These are phyloP conservation scores for Dendroctonus ponderosae DNA, from an alignment of 1,140 invertebrate species.

Conservation along the genomic window DNA sequence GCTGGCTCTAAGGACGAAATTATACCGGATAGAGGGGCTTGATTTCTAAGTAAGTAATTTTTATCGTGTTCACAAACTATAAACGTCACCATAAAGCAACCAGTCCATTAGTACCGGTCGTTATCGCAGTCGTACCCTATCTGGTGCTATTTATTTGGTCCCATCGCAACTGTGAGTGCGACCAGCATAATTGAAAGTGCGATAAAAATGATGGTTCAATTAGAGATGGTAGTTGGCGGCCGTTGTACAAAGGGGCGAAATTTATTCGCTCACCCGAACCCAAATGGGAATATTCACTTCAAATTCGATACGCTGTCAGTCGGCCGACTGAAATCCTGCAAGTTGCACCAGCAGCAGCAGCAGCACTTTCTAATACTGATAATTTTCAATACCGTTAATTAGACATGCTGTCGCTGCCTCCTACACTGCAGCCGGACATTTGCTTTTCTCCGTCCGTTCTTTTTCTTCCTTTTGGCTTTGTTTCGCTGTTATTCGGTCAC, in stretches of 20 bases:
- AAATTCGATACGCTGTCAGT: not conserved
- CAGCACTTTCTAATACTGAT: slow-evolving; percentile 36
- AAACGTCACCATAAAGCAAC: slow-evolving; percentile 25
- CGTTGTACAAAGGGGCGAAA: not conserved
- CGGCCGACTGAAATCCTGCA: not conserved
- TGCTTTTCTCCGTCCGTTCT: slow-evolving; percentile 31
- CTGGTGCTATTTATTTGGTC: slow-evolving; percentile 26
- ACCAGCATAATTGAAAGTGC: slow-evolving; percentile 19
- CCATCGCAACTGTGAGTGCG: slow-evolving; percentile 10
- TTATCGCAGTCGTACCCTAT: slow-evolving; percentile 18
- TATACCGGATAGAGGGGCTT: slow-evolving; percentile 5
- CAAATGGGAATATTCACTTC: no score
- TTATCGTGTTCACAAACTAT: slow-evolving; percentile 18
- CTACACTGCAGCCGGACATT: slow-evolving; percentile 33
- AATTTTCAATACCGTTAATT: slow-evolving; percentile 38
- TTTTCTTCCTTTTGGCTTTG: slow-evolving; percentile 29
- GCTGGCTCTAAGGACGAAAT: slow-evolving; percentile 1
- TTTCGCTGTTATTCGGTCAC: slow-evolving; percentile 28
- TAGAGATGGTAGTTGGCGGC: slow-evolving; percentile 17
- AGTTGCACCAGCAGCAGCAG: not conserved
- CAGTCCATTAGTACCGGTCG: slow-evolving; percentile 21
- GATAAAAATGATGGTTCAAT: slow-evolving; percentile 30
- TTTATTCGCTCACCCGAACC: not conserved
- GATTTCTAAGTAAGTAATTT: slow-evolving; percentile 4
- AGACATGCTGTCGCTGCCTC: slow-evolving; percentile 36